Conservation (phyloP, 2,888 invertebrate species). For the Bombyx huttoni region DNA sequence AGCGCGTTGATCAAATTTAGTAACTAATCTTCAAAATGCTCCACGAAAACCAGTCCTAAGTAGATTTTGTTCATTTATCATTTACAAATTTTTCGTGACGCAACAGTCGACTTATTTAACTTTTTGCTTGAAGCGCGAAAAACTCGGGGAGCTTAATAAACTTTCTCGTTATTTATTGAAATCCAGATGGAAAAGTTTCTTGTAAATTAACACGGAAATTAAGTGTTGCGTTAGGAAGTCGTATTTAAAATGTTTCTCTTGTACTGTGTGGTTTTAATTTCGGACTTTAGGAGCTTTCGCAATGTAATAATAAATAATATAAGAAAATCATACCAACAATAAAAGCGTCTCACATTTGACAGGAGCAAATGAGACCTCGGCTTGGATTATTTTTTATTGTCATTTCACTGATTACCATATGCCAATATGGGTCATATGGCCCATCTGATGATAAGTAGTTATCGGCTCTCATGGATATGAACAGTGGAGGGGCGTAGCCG, state of each 20-base stretch:
- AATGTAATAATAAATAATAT: too few species aligned
- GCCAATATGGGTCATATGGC: too few species aligned
- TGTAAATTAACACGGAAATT: neutral
- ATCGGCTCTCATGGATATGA: too few species aligned
- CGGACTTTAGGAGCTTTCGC: too few species aligned
- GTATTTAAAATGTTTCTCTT: neutral
- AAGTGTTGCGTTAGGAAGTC: neutral
- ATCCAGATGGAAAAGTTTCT: constrained; percentile 4
- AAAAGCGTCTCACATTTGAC: too few species aligned
- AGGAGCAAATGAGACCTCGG: too few species aligned
- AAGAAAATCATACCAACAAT: too few species aligned
- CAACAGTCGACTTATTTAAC: constrained; percentile 17
- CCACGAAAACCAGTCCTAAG: constrained; percentile 4
- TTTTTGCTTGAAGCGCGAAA: constrained; percentile 14
- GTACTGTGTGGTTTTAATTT: neutral
- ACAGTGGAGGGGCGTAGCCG: too few species aligned
- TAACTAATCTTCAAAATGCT: neutral
- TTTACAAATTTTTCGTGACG: constrained; percentile 13
- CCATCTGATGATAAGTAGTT: too few species aligned
- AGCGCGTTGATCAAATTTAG: neutral
- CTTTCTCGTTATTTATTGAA: constrained; percentile 8
- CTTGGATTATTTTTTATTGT: too few species aligned
- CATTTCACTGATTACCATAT: too few species aligned
- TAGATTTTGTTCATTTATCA: constrained; percentile 19
- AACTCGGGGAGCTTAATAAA: constrained; percentile 7